Evolutionary conservation across 2,113 vertebrate species (phyloP), one percentile per base, ranked within the genome.

Genomic region (Lasiurus cinereus): DNA sequence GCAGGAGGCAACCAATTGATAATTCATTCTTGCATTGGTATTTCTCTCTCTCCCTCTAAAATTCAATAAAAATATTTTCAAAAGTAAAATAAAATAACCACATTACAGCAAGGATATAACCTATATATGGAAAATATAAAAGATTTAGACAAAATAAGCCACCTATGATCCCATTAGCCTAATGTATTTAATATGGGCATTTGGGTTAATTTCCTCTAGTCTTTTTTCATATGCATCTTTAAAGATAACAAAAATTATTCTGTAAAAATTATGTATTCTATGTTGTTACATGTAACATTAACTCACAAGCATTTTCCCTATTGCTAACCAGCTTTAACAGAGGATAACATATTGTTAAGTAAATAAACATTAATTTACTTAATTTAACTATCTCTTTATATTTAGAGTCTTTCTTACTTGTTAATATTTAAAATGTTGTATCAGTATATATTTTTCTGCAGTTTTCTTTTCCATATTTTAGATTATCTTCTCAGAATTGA

Each of bases 291-390:
- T 77, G 56, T 33, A 56, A 74, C 56, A 80, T 83, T 94, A 31
- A 92, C 69, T 93, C 39, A 69, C 36, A 87, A 66, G 67, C 67
- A 39, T 80, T 90, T 96, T 90, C 39, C 73, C 88, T 83, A 6
- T 87, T 96, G 85, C 91, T 91, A 90, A 36, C 67, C 27, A 48
- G 27, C 29, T 94, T 74, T 84, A 93, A 88, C 69, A 74, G 78
- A 64, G n/a, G 95, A 92, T 82, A 92, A 82, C 88, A 80, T 64
- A 80, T 96, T 54, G 92, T 90, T 88, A 95, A 92, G 78, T 85
- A 94, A 94, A 90, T 73, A 31, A 96, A 74, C 21, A 36, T 16
- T 92, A 94, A 92, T 92, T 92, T 91, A 69, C 95, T 94, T 95
- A 76, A 94, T 96, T 92, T 85, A 93, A 93, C 76, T 93, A 54